These are phyloP conservation scores for Phasia obesa DNA, from an alignment of 2,888 invertebrate species.

Conservation along the genomic window DNA sequence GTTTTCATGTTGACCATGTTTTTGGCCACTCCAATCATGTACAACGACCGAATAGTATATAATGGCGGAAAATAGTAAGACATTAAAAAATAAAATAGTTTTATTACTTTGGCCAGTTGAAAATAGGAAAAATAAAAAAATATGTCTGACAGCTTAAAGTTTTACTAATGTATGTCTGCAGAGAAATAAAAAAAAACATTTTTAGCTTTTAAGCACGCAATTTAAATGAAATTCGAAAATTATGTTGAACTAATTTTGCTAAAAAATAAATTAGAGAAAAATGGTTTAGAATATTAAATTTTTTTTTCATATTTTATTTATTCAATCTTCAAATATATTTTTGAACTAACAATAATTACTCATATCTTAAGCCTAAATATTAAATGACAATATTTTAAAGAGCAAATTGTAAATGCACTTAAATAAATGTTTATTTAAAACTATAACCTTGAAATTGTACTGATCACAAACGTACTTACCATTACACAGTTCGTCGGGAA, in stretches of 20 bases:
- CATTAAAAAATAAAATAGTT: constrained; percentile 33
- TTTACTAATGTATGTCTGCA: constrained; percentile 53
- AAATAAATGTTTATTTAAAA: too few species aligned
- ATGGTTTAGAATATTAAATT: background rate
- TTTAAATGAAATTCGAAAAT: constrained; percentile 32
- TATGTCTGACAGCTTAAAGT: constrained; percentile 43
- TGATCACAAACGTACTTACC: too few species aligned
- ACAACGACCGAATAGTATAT: constrained; percentile 23
- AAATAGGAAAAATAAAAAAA: background rate
- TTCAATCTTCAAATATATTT: too few species aligned
- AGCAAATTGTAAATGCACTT: too few species aligned
- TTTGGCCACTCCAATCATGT: constrained; percentile 48
- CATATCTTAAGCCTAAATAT: too few species aligned
- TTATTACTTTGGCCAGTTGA: constrained; percentile 61
- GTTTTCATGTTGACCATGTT: constrained; percentile 60
- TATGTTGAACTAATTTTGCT: constrained; percentile 1
- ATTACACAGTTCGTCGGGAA: too few species aligned
- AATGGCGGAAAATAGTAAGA: constrained; percentile 27
- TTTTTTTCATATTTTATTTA: too few species aligned
- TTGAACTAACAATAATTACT: too few species aligned
- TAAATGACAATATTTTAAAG: too few species aligned
- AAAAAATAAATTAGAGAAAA: background rate
- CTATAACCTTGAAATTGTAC: too few species aligned
- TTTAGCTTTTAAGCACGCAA: constrained; percentile 43
- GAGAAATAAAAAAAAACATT: constrained; percentile 30